Evolutionary conservation across 2,113 vertebrate species (phyloP).

Genomic region (Poecile atricapillus): DNA sequence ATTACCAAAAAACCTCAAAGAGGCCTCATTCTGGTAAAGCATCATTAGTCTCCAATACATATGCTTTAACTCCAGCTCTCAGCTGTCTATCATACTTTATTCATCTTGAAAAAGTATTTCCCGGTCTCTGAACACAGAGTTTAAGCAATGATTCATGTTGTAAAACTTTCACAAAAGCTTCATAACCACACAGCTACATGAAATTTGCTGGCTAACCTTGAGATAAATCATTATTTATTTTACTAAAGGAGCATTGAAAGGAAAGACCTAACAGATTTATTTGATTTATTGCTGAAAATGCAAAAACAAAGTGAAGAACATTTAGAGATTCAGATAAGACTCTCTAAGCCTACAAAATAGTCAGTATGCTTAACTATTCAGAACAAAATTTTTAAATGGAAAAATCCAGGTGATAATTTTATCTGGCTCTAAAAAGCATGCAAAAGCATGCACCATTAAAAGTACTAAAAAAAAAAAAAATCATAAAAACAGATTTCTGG

Average conservation of each 20-base stretch:
- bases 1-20: neutral
- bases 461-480: neutral
- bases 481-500: neutral
- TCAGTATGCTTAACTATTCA: neutral
- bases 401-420: neutral
- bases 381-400: neutral
- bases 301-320: neutral
- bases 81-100: neutral
- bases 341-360: neutral
- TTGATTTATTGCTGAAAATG: neutral
- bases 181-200: neutral
- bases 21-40: neutral
- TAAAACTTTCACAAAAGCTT: neutral
- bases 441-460: neutral
- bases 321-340: neutral
- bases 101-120: neutral
- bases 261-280: neutral
- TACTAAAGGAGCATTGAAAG: neutral
- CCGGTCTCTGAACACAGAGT: neutral
- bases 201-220: neutral
- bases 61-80: neutral
- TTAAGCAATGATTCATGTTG: neutral
- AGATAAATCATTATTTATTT: neutral
- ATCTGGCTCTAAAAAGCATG: neutral
- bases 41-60: neutral